These are phyloP conservation scores for Tholera decimalis DNA, from an alignment of 2,888 invertebrate genomes.

Conservation along the genomic window DNA sequence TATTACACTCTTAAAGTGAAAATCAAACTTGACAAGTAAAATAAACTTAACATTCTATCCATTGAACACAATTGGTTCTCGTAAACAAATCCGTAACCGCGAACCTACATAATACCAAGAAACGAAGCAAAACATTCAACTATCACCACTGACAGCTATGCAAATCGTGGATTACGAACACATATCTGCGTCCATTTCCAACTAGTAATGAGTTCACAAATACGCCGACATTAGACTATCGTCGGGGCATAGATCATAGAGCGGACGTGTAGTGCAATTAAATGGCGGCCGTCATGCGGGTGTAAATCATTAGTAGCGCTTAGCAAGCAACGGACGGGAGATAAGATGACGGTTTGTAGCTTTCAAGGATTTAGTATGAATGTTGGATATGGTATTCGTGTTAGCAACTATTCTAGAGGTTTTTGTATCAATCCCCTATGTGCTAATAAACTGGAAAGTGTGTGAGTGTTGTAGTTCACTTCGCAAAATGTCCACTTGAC, in stretches of 20 bases:
- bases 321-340: conserved; percentile 30
- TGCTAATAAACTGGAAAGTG: too few relatives aligned
- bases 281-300: conserved; percentile 52
- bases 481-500: too few relatives aligned
- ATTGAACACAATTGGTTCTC: not conserved
- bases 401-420: too few relatives aligned
- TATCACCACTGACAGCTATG: conserved; percentile 38
- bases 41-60: not conserved
- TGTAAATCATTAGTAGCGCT: conserved; percentile 61
- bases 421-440: too few relatives aligned
- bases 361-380: not conserved
- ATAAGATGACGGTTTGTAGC: conserved; percentile 30
- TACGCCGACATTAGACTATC: conserved; percentile 58
- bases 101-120: not conserved
- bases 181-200: conserved; percentile 49
- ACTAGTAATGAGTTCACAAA: conserved; percentile 58
- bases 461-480: too few relatives aligned
- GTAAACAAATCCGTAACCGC: not conserved
- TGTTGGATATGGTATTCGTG: conserved; percentile 4
- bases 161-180: conserved; percentile 45
- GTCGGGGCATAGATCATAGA: conserved; percentile 54
- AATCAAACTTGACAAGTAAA: too few relatives aligned
- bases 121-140: conserved; percentile 20
- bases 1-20: too few relatives aligned
- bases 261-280: conserved; percentile 61